Evolutionary conservation across 2,113 vertebrate genomes (phyloP).

Genomic region (Struthidea cinerea): DNA sequence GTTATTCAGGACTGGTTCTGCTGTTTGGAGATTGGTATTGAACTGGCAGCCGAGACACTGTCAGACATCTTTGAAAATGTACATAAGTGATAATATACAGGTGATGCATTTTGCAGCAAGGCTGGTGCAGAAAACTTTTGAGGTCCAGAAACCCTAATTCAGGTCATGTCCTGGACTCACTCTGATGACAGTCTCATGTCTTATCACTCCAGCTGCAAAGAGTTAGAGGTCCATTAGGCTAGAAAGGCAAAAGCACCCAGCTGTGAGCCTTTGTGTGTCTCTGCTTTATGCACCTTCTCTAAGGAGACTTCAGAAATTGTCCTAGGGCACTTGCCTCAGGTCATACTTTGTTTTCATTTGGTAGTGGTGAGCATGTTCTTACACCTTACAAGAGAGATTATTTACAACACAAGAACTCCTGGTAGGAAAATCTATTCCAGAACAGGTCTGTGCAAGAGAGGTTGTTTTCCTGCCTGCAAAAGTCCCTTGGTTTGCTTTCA

Average conservation of each 20-base stretch:
- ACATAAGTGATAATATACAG: not conserved
- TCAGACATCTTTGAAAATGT: not conserved
- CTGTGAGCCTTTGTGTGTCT: not conserved
- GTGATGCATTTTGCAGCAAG: not conserved
- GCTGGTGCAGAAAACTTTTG: not conserved
- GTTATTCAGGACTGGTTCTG: not conserved
- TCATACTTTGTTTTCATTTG: not conserved
- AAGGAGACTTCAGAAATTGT: not conserved
- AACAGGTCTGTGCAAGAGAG: not conserved
- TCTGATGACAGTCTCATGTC: not conserved
- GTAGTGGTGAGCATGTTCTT: not conserved
- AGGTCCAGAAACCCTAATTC: not conserved
- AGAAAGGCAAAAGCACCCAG: not conserved
- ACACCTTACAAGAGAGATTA: not conserved
- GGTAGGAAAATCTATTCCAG: not conserved
- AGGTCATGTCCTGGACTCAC: not conserved
- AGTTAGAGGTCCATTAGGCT: not conserved
- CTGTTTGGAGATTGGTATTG: not conserved
- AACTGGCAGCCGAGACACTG: not conserved
- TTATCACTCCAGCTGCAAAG: not conserved
- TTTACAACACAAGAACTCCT: not conserved
- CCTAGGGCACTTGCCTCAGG: not conserved
- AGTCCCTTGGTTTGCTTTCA: not conserved
- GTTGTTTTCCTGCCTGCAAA: not conserved
- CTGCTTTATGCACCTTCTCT: not conserved